phyloP scores from a whole-genome alignment of 2,888 invertebrate genomes.

The Trichopria drosophilae region DNA sequence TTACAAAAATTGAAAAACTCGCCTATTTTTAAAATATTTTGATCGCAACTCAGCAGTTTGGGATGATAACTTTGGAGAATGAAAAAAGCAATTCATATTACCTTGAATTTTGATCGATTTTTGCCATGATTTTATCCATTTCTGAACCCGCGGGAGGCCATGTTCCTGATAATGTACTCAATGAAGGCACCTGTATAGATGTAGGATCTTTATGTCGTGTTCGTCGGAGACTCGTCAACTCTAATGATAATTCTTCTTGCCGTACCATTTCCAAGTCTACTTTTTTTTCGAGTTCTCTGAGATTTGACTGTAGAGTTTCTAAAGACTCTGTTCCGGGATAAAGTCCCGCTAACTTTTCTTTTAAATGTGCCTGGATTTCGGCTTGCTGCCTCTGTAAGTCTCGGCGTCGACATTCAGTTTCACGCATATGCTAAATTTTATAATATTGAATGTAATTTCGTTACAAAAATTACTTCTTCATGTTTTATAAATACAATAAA shows the following conservation, averaged over 20 bases:
- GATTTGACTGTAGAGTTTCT: slow-evolving; percentile 77
- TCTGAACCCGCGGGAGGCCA: slow-evolving; percentile 68
- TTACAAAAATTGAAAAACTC: too few species aligned
- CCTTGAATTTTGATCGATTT: slow-evolving; percentile 92
- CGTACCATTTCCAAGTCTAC: slow-evolving; percentile 69
- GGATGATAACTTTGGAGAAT: too few species aligned
- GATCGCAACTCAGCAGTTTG: too few species aligned
- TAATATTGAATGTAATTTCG: too few species aligned
- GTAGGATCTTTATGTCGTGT: slow-evolving; percentile 58
- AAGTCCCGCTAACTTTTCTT: slow-evolving; percentile 61
- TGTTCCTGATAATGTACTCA: slow-evolving; percentile 45
- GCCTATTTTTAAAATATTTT: too few species aligned
- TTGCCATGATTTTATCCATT: slow-evolving; percentile 92
- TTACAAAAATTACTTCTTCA: too few species aligned
- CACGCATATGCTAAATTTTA: slow-evolving; percentile 79
- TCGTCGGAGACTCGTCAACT: slow-evolving; percentile 74
- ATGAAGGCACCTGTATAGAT: slow-evolving; percentile 10
- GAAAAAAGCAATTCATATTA: too few species aligned
- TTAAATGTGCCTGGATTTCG: slow-evolving; percentile 74
- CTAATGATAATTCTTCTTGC: slow-evolving; percentile 88
- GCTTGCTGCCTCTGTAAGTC: slow-evolving; percentile 78
- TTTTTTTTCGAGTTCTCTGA: slow-evolving; percentile 90
- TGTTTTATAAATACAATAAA: too few species aligned
- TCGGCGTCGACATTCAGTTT: slow-evolving; percentile 75
- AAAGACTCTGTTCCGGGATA: slow-evolving; percentile 67